Base-by-base conservation (phyloP, 2,888 invertebrate genomes). In the Abrostola tripartita region DNA sequence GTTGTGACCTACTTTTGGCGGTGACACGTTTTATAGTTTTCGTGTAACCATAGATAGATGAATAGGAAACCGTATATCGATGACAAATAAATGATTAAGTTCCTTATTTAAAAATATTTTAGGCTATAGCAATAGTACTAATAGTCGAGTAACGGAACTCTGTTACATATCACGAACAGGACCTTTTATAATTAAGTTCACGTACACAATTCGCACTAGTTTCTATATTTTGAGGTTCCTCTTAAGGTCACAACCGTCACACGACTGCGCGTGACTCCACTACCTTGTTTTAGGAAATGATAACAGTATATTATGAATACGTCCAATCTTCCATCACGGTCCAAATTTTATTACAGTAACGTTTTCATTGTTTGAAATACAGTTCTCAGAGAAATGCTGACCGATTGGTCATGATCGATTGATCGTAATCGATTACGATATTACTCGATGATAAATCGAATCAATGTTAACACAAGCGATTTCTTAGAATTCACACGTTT, bases 261-360 rank as follows among this genome's bases (percentile, higher is more conserved):
- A 87, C 84, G 83, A 61, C 69, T 65, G 76, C 81, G 85, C 87
- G 87, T 89, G 89, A 85, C 82, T 79, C 63, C 54, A 61, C 52
- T 79, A 78, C 82, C 85, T 85, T 86, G 81, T 83, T 79, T 83
- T 81, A 76, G 77, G 60, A 8, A 76, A 84, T 79, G 71, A 78
- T 75, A 86, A 83, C 81, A 75, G 83, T 84, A 80, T 81, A 87
- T 81, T 86, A 85, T 88, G 81, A 82, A 82, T 78, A 82, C 85
- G 76, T 82, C 71, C 71, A 67, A 47, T 65, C 49, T 64, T 73
- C 67, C 53, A 74, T 74, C 71, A 76, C 81, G 80, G 81, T 78
- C 78, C 64, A 73, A 79, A 78, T 82, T 83, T 84, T 81, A 81
- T 76, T 75, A 81, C 81, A 80, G 81, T 81, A 81, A 77, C 76